A percentile compares a stretch with the other conserved stretches of the same genome.
Evolutionary conservation across 2,888 invertebrate species (phyloP).

Genomic region (Cinara cedri): DNA sequence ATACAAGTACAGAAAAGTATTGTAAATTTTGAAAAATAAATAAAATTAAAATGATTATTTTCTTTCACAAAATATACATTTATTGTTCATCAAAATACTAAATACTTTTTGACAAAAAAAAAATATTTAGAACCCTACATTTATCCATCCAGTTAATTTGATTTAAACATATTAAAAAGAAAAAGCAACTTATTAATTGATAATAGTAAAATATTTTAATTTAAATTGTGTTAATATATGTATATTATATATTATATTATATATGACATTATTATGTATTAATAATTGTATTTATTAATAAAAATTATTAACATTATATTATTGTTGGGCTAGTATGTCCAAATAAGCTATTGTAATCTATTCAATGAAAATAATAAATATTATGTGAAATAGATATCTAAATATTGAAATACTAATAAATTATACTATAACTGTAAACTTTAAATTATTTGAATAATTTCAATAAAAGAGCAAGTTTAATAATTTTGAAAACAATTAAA

Average conservation of each 20-base stretch:
- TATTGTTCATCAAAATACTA: slow-evolving; percentile 22
- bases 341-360: slow-evolving; percentile 28
- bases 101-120: slow-evolving; percentile 4
- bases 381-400: neutral
- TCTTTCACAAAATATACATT: neutral
- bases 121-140: slow-evolving; percentile 15
- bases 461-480: neutral
- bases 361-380: neutral
- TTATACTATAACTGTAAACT: slow-evolving; percentile 5
- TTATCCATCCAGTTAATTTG: slow-evolving; percentile 29
- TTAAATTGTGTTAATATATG: slow-evolving; percentile 27
- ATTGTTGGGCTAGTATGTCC: slow-evolving; percentile 36
- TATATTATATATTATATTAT: too few species aligned
- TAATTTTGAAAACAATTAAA: neutral
- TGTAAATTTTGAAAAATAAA: neutral
- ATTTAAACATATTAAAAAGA: slow-evolving; percentile 26
- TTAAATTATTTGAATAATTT: neutral
- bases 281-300: slow-evolving; percentile 42
- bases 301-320: slow-evolving; percentile 41
- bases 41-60: slow-evolving; percentile 11
- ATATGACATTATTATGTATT: slow-evolving; percentile 18
- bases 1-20: slow-evolving; percentile 1
- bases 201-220: slow-evolving; percentile 31
- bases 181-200: slow-evolving; percentile 32
- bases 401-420: slow-evolving; percentile 3